Conservation (phyloP, 2,888 invertebrate genomes). For the Imbricaverruca yamaguchii region DNA sequence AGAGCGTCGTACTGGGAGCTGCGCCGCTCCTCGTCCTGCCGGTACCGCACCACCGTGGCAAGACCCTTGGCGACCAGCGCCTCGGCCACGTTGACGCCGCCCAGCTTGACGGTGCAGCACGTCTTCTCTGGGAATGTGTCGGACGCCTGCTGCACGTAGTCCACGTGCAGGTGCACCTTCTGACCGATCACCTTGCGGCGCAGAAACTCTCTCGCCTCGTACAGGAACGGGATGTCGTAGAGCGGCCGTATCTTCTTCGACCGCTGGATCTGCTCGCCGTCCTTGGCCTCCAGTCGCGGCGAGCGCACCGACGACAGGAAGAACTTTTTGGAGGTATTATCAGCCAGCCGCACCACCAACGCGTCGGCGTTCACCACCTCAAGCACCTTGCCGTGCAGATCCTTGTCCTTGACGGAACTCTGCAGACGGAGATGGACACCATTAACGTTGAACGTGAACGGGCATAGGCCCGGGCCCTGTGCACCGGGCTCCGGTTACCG, state of each 20-base stretch:
- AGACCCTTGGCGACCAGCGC: constrained; percentile 84
- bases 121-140: constrained; percentile 90
- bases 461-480: too few relatives aligned
- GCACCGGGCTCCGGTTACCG: too few relatives aligned
- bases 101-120: constrained; percentile 84
- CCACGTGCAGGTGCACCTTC: constrained; percentile 81
- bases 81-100: constrained; percentile 85
- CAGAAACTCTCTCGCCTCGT: constrained; percentile 93
- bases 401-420: constrained; percentile 68
- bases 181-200: constrained; percentile 93
- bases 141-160: constrained; percentile 92
- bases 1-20: constrained; percentile 89
- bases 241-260: constrained; percentile 70
- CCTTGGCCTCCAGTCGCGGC: constrained; percentile 46
- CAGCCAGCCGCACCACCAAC: constrained; percentile 69
- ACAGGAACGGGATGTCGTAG: constrained; percentile 98
- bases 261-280: constrained; percentile 50
- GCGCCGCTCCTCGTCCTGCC: constrained; percentile 92
- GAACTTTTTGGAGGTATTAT: constrained; percentile 75
- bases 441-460: too few relatives aligned
- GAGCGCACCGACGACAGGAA: constrained; percentile 93
- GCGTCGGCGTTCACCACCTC: constrained; percentile 95
- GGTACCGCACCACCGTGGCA: constrained; percentile 85
- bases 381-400: constrained; percentile 70
- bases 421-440: constrained; percentile 26